Evolutionary conservation across 2,797 vertebrate genomes (phyloP).

Genomic region (Rhyacichthys aspro): DNA sequence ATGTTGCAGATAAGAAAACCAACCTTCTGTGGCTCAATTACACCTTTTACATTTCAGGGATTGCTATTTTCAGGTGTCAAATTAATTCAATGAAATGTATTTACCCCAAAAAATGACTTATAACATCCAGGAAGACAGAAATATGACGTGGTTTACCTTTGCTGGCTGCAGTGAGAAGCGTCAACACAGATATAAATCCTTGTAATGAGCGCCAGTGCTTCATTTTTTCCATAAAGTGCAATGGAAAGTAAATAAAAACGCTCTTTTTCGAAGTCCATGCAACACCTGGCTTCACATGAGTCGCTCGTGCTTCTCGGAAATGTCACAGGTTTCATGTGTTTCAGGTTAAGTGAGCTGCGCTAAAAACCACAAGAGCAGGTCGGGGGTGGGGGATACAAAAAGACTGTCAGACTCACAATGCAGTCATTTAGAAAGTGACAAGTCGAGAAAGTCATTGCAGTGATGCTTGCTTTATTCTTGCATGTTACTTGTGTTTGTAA

Average conservation of each 20-base stretch:
- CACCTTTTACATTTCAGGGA: too few relatives aligned
- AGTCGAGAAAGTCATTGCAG: background rate
- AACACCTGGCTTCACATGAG: constrained; percentile 52
- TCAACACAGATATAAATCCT: constrained; percentile 33
- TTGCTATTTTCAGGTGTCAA: too few relatives aligned
- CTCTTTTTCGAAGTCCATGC: background rate
- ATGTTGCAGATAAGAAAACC: constrained; percentile 60
- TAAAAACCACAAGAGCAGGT: constrained; percentile 54
- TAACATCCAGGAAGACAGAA: constrained; percentile 11
- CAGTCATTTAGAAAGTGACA: background rate
- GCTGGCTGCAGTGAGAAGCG: constrained; percentile 29
- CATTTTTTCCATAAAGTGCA: constrained; percentile 51
- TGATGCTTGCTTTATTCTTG: too few relatives aligned
- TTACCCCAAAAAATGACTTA: background rate
- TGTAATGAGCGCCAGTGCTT: constrained; percentile 15
- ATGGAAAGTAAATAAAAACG: constrained; percentile 24
- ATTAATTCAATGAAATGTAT: background rate
- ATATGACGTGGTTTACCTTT: constrained; percentile 47
- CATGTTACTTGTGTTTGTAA: too few relatives aligned
- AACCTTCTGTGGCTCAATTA: constrained; percentile 26
- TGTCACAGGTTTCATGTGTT: constrained; percentile 56
- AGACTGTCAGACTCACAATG: background rate
- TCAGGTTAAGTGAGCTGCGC: constrained; percentile 41
- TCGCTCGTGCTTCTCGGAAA: constrained; percentile 56
- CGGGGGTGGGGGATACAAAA: constrained; percentile 23